Percentiles rank a stretch among this genome's conserved stretches.
Conservation (phyloP, 2,797 vertebrate genomes). For the Centropyge bicolor region DNA sequence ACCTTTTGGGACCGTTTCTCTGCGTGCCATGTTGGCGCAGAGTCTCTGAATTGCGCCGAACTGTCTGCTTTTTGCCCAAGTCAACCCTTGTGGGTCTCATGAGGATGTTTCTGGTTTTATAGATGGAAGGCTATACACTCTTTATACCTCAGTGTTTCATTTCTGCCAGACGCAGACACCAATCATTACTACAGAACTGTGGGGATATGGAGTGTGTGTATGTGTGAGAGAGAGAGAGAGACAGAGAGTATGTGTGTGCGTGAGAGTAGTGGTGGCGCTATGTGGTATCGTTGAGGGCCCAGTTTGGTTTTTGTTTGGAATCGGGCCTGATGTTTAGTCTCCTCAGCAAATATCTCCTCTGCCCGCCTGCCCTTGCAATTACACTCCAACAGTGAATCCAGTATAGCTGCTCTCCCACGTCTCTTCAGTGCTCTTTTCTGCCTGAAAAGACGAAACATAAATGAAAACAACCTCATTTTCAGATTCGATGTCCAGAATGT, state of each 20-base stretch:
- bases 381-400: constrained; percentile 66
- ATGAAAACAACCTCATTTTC: constrained; percentile 33
- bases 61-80: constrained; percentile 74
- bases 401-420: constrained; percentile 54
- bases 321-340: constrained; percentile 84
- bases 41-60: constrained; percentile 69
- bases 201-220: constrained; percentile 73
- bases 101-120: constrained; percentile 81
- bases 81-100: constrained; percentile 74
- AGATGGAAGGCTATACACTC: constrained; percentile 78
- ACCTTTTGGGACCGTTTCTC: constrained; percentile 48
- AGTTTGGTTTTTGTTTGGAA: constrained; percentile 84
- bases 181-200: constrained; percentile 85
- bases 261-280: constrained; percentile 83
- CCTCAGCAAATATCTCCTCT: constrained; percentile 83
- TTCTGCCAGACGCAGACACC: constrained; percentile 83
- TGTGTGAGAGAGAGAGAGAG: constrained; percentile 19
- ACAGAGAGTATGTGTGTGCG: constrained; percentile 62
- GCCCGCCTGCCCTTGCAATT: constrained; percentile 75
- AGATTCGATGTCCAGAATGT: neutral
- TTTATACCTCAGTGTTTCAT: constrained; percentile 82
- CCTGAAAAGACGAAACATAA: constrained; percentile 44
- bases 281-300: constrained; percentile 81
- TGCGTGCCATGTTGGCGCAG: constrained; percentile 65
- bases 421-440: constrained; percentile 53